Conservation (phyloP, 2,797 vertebrate species). For the Galagoides demidoff region DNA sequence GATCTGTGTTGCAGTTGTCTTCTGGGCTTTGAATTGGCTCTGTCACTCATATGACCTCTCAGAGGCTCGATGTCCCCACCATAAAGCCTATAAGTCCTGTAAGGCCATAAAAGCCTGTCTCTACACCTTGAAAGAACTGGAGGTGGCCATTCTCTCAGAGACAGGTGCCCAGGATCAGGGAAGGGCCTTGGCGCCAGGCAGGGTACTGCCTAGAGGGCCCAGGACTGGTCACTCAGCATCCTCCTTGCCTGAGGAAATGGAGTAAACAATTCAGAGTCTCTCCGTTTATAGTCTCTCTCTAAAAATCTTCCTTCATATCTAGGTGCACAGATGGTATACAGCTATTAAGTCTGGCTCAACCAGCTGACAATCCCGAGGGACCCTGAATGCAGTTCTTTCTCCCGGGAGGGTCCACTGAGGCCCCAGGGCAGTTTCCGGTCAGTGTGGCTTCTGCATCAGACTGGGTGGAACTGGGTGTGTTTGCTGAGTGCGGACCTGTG, state of each 20-base stretch:
- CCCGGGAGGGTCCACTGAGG: background rate
- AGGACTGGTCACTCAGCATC: background rate
- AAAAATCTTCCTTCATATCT: too few relatives aligned
- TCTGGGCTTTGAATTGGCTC: background rate
- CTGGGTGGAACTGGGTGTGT: accelerated
- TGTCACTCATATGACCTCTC: background rate
- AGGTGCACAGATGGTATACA: accelerated
- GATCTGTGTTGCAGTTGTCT: background rate
- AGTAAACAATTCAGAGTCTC: background rate
- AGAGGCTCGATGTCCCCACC: accelerated
- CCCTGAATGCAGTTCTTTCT: accelerated
- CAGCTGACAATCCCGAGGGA: background rate
- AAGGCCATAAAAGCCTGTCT: background rate
- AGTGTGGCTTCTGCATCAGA: accelerated
- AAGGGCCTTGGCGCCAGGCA: background rate
- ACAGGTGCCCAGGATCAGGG: background rate
- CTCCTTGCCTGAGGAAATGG: background rate
- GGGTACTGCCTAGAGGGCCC: too few relatives aligned
- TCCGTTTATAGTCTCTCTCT: too few relatives aligned
- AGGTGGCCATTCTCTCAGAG: background rate
- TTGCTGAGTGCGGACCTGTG: background rate
- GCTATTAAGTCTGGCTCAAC: background rate
- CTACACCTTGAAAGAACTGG: background rate
- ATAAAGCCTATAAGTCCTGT: too few relatives aligned
- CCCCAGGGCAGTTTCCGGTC: accelerated